Base-by-base conservation (phyloP, 2,888 invertebrate species). In the Sinohyriopsis cumingii region DNA sequence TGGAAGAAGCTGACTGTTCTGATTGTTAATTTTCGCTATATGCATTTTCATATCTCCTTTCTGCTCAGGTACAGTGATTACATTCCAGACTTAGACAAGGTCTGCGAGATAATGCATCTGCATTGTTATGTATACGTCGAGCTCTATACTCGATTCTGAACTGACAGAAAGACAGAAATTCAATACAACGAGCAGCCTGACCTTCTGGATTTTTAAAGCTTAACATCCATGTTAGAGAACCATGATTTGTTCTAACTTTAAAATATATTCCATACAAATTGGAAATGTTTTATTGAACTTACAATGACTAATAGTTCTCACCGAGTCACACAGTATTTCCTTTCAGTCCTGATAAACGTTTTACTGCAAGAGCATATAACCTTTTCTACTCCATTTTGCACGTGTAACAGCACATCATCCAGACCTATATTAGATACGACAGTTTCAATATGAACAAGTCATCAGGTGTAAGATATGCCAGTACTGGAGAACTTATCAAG, bases 131-230 rank as follows among this genome's bases (percentile, higher is more conserved):
- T 33, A 33, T 33, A 33, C 6, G 7, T 33, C 28, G 6, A 33
- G 7, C 6, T 33, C 28, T 33, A 33, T 33, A 33, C 28, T 6
- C 7, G 5, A 33, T 33, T 33, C 6, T 33, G 6, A 6, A 33
- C 5, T 33, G 28, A 69, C 73, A 75, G 19, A 57, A 64, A 18
- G 63, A 45, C 28, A 77, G 63, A 15, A 62, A n/a, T 59, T 71
- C 68, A 53, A 71, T 62, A 73, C 78, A 77, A n/a, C 72, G 64
- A 7, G 77, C 71, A 6, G 71, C 54, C 68, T 71, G 68, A 20
- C 75, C 69, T 24, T 69, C 71, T 54, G 76, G 77, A 28, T 72
- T 65, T 60, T 73, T 67, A 59, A 72, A 70, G 15, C 55, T 55
- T 19, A 62, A 33, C 28, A 79, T 55, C 73, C 73, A 73, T 5